These are phyloP conservation scores for Oreohelix idahoensis DNA, from an alignment of 1,140 invertebrate species.

Conservation along the genomic window DNA sequence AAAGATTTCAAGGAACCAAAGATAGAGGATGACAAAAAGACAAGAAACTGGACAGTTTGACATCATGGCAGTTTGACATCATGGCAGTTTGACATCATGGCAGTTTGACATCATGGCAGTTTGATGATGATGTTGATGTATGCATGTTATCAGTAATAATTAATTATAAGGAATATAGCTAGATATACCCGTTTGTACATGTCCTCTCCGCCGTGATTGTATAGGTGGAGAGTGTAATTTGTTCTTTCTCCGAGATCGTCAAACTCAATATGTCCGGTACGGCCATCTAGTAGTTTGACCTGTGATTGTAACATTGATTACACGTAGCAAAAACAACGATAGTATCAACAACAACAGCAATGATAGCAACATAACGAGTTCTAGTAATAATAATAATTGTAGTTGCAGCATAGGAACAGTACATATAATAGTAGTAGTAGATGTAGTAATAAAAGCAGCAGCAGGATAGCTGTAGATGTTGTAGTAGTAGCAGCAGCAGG, in stretches of 20 bases:
- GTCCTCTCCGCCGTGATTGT: conserved; percentile 56
- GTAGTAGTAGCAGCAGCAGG: neutral
- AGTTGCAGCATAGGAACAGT: neutral
- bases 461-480: neutral
- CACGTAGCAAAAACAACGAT: neutral
- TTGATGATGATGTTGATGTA: too few species aligned
- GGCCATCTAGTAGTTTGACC: conserved; percentile 22
- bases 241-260: conserved; percentile 54
- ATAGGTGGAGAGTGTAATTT: conserved; percentile 58
- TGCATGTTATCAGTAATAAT: too few species aligned
- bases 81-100: too few species aligned
- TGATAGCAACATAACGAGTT: neutral
- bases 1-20: too few species aligned
- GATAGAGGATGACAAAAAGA: too few species aligned
- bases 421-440: neutral
- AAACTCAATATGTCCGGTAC: conserved; percentile 58
- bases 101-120: too few species aligned
- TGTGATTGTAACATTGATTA: neutral
- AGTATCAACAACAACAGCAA: neutral
- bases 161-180: too few species aligned
- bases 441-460: too few species aligned
- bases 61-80: too few species aligned
- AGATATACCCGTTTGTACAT: conserved; percentile 51
- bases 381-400: neutral
- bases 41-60: too few species aligned